Evolutionary conservation across 2,797 vertebrate species (phyloP).

Genomic region (Micrastur ruficollis): DNA sequence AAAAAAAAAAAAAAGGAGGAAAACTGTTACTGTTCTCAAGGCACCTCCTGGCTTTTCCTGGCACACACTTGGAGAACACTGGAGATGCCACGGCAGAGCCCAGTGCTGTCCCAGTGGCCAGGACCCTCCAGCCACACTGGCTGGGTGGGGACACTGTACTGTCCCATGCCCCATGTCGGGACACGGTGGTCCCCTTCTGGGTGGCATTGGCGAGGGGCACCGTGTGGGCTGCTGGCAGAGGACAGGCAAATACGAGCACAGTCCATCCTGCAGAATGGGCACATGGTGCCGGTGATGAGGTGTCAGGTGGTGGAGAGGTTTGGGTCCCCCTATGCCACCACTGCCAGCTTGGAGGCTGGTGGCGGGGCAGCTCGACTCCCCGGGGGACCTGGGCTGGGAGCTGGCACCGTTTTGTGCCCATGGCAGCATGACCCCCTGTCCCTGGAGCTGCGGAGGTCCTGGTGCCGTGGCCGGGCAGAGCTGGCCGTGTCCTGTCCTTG

Average conservation of each 20-base stretch:
- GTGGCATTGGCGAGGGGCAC: not conserved
- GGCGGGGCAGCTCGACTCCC: not conserved
- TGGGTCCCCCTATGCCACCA: not conserved
- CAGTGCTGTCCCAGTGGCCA: fast-evolving
- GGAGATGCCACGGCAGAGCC: not conserved
- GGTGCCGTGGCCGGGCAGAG: fast-evolving
- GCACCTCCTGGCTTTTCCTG: not conserved
- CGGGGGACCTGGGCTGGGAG: not conserved
- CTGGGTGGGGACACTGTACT: not conserved
- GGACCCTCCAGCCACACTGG: not conserved
- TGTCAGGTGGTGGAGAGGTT: not conserved
- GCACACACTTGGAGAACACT: not conserved
- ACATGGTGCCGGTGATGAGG: not conserved
- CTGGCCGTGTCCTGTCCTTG: not conserved
- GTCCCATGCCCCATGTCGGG: not conserved
- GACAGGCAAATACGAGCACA: not conserved
- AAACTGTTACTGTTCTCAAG: not conserved
- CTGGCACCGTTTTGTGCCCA: fast-evolving
- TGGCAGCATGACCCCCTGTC: not conserved
- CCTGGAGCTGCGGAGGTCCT: not conserved
- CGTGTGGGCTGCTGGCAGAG: not conserved
- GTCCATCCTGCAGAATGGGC: not conserved
- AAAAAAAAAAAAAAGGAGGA: not conserved
- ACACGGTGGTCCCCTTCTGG: not conserved
- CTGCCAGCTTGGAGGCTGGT: not conserved